Evolutionary conservation across 1,140 invertebrate genomes (phyloP).

Genomic region (Ostrea denselamellosa): DNA sequence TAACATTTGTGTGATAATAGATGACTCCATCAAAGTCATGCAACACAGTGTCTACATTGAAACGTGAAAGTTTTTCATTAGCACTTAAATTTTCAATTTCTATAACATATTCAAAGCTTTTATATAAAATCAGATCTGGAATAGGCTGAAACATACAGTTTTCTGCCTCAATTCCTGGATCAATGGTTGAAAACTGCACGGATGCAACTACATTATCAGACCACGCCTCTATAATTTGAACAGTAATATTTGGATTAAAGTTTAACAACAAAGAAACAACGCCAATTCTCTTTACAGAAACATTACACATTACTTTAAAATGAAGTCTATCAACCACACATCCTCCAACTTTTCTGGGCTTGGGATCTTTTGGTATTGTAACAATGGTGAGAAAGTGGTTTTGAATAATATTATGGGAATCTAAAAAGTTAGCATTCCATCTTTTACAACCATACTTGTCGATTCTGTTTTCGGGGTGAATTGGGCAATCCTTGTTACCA

Average conservation of each 20-base stretch:
- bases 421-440: not conserved
- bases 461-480: not conserved
- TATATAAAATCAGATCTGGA: not conserved
- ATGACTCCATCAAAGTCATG: not conserved
- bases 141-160: not conserved
- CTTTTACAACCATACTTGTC: not conserved
- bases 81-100: not conserved
- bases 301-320: not conserved
- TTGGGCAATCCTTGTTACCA: not conserved
- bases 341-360: not conserved
- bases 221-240: slow-evolving; percentile 21
- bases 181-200: not conserved
- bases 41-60: not conserved
- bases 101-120: slow-evolving; percentile 3
- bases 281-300: not conserved
- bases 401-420: not conserved
- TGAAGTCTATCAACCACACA: not conserved
- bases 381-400: slow-evolving; percentile 3
- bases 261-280: not conserved
- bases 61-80: not conserved
- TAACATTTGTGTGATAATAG: not conserved
- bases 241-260: not conserved
- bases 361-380: not conserved
- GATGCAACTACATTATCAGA: not conserved
- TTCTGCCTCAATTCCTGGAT: not conserved